Evolutionary conservation across 2,113 vertebrate species (phyloP).

Genomic region (Garra rufa): DNA sequence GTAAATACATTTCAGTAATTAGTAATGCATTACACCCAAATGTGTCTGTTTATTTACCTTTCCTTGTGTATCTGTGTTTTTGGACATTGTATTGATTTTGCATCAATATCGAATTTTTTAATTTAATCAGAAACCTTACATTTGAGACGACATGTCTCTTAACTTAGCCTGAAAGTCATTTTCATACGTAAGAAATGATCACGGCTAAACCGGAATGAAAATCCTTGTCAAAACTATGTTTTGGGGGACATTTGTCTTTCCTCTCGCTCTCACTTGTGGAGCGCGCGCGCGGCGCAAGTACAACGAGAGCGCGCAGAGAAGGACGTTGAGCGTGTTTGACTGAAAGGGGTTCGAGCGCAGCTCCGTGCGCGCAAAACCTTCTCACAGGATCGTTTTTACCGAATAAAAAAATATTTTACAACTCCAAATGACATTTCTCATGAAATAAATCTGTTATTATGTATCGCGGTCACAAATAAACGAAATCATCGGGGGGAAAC

Average conservation of each 20-base stretch:
- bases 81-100: too few relatives aligned
- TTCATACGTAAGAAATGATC: neutral
- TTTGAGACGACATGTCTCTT: neutral
- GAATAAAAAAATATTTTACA: neutral
- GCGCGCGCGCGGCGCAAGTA: neutral
- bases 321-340: neutral
- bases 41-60: neutral
- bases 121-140: neutral
- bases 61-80: too few relatives aligned
- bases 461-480: too few relatives aligned
- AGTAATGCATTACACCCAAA: too few relatives aligned
- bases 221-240: neutral
- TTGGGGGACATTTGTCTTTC: neutral
- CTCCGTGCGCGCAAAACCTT: neutral
- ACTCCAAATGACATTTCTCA: neutral
- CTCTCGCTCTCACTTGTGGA: neutral
- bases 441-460: neutral
- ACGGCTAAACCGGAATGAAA: neutral
- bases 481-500: neutral
- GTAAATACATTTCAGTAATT: neutral
- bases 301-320: conserved; percentile 19
- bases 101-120: neutral
- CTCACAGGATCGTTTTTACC: neutral
- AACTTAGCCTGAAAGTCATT: neutral
- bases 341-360: neutral